Evolutionary conservation across 2,113 vertebrate genomes (phyloP).

Genomic region (Alethe diademata): DNA sequence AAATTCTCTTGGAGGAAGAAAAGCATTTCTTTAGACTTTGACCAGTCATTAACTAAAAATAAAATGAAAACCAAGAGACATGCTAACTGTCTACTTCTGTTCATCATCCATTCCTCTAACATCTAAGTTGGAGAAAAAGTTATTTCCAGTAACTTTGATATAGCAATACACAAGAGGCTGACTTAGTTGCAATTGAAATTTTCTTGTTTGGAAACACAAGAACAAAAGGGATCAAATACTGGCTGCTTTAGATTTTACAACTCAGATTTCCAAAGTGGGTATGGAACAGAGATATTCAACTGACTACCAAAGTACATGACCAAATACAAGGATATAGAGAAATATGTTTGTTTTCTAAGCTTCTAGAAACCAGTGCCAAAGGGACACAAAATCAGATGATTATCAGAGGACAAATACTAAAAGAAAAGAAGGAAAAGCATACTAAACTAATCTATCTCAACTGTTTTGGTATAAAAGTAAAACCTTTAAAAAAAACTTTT

Average conservation of each 20-base stretch:
- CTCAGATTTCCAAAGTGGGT: background rate
- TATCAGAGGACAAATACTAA: too few species aligned
- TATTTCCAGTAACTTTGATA: background rate
- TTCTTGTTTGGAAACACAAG: background rate
- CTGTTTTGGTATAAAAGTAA: background rate
- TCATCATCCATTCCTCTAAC: background rate
- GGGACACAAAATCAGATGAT: background rate
- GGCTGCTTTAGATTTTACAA: background rate
- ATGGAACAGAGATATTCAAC: background rate
- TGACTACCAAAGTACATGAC: background rate
- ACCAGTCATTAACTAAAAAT: background rate
- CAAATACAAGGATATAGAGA: background rate
- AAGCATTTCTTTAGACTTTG: background rate
- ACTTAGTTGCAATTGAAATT: background rate
- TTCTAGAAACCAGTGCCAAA: background rate
- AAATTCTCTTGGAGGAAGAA: conserved; percentile 75
- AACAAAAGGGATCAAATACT: background rate
- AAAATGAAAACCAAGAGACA: background rate
- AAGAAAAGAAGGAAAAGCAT: too few species aligned
- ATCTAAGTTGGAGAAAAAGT: background rate
- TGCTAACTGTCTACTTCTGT: background rate
- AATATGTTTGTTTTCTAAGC: background rate
- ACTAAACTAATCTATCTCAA: background rate
- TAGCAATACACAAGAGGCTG: background rate
- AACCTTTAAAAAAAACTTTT: background rate